These are phyloP conservation scores for Bilobella aurantiaca DNA, from an alignment of 1,140 invertebrate genomes.

Conservation along the genomic window DNA sequence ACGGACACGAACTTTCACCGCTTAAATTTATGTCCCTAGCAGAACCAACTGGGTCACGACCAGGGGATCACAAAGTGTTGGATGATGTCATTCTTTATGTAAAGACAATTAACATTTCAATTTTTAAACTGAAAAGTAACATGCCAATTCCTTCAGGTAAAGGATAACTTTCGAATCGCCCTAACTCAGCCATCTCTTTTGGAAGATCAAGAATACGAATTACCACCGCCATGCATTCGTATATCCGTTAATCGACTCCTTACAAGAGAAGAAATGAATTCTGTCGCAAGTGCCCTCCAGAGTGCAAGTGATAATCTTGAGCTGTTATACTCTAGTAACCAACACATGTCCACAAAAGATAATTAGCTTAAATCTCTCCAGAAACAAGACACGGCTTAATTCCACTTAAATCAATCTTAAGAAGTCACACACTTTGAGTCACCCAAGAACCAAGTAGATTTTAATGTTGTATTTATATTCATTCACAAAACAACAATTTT, in stretches of 20 bases:
- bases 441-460: no score
- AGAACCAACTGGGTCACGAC: constrained; percentile 41
- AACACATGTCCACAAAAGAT: no score
- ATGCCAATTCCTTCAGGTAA: constrained; percentile 42
- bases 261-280: constrained; percentile 46
- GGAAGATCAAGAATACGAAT: constrained; percentile 48
- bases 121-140: constrained; percentile 6
- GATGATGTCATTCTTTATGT: constrained; percentile 51
- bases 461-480: no score
- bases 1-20: constrained; percentile 55
- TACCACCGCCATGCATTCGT: constrained; percentile 54
- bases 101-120: constrained; percentile 22
- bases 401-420: no score
- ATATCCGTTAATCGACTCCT: constrained; percentile 51
- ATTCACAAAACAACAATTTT: no score
- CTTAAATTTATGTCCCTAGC: constrained; percentile 67
- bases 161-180: constrained; percentile 48
- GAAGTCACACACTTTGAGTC: no score
- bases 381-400: no score
- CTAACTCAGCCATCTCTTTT: constrained; percentile 54
- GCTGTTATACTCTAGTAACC: no score
- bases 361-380: no score
- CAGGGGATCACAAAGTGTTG: constrained; percentile 49
- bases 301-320: neutral
- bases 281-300: constrained; percentile 37